Percentiles rank a stretch among this genome's conserved stretches.
phyloP scores from a whole-genome alignment of 2,888 invertebrate species.

The Venustoraphidia nigricollis region DNA sequence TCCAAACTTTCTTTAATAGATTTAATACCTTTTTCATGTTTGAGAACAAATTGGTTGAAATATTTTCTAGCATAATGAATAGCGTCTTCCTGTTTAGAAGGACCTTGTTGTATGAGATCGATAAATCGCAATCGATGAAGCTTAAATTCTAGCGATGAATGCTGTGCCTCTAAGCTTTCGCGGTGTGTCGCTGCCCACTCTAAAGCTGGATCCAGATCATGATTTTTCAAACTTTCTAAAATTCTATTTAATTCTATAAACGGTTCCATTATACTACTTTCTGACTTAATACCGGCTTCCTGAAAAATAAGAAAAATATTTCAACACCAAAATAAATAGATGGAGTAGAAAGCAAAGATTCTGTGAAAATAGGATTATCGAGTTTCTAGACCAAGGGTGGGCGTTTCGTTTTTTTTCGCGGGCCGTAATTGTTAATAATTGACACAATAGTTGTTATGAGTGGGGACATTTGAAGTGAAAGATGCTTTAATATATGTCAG shows the following conservation, averaged over 20 bases:
- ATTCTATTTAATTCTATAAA: constrained; percentile 78
- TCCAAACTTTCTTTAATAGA: no score
- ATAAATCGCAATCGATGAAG: constrained; percentile 69
- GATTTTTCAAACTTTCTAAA: constrained; percentile 66
- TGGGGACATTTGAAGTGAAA: no score
- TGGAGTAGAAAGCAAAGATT: no score
- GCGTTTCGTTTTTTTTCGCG: no score
- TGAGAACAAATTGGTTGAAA: constrained; percentile 65
- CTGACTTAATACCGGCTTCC: constrained; percentile 53
- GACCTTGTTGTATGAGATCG: constrained; percentile 48
- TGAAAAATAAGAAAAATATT: constrained; percentile 20
- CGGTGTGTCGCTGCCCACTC: constrained; percentile 72
- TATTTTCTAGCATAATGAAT: constrained; percentile 73
- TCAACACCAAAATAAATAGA: no score
- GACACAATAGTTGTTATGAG: no score
- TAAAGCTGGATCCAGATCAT: constrained; percentile 70
- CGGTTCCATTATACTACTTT: constrained; percentile 52
- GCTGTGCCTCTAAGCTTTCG: constrained; percentile 50
- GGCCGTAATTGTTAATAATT: no score
- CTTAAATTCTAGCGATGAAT: constrained; percentile 63
- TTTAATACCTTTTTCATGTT: constrained; percentile 54
- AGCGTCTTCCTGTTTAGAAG: constrained; percentile 61
- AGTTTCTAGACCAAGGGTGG: no score
- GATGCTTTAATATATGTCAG: no score
- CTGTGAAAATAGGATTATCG: no score